A percentile compares a stretch with the other conserved stretches of the same genome.
phyloP scores from a whole-genome alignment of 1,140 invertebrate species.

The Heliconius melpomene region DNA sequence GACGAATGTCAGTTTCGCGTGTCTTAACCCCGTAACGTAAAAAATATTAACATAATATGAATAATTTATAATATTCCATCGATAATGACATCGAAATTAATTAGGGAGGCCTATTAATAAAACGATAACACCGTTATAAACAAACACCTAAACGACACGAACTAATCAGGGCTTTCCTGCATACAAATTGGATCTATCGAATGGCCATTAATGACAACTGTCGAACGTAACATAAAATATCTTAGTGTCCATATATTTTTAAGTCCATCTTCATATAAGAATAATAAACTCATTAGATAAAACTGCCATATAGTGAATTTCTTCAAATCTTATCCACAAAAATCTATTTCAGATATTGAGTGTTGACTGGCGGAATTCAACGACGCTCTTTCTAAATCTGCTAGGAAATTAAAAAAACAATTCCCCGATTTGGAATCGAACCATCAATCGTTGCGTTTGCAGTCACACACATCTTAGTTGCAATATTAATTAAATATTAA shows the following conservation, averaged over 20 bases:
- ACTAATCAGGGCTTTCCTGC: conserved; percentile 30
- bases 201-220: conserved; percentile 31
- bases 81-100: conserved; percentile 13
- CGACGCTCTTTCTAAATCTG: too few species aligned
- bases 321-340: too few species aligned
- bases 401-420: too few species aligned
- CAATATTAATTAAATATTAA: too few species aligned
- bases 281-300: too few species aligned
- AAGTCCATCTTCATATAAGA: not conserved
- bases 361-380: too few species aligned
- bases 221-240: conserved; percentile 30
- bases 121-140: conserved; percentile 33
- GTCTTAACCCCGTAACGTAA: not conserved
- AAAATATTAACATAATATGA: conserved; percentile 1
- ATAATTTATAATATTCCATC: conserved; percentile 8
- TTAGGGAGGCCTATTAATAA: conserved; percentile 17
- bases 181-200: conserved; percentile 35
- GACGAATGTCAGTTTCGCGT: not conserved
- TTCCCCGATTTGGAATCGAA: too few species aligned
- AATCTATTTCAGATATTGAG: too few species aligned
- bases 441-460: too few species aligned
- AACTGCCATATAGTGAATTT: too few species aligned
- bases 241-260: not conserved
- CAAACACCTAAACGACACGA: conserved; percentile 33
- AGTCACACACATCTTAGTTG: too few species aligned